phyloP scores from a whole-genome alignment of 2,888 invertebrate species.

The Ametastegia equiseti region DNA sequence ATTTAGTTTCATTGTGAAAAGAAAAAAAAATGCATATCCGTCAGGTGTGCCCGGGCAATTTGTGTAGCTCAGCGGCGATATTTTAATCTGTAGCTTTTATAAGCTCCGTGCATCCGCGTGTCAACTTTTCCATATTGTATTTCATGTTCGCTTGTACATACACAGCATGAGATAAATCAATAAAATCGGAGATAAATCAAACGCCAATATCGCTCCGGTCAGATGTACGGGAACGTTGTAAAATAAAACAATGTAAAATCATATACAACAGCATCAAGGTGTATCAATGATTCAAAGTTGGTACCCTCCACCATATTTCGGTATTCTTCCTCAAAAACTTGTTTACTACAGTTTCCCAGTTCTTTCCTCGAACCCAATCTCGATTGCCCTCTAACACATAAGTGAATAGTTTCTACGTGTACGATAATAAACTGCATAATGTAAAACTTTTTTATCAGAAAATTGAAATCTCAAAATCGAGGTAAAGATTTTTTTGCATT shows the following conservation, averaged over 20 bases:
- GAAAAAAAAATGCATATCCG: too few relatives aligned
- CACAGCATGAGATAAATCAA: neutral
- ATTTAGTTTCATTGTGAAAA: too few relatives aligned
- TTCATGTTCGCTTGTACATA: neutral
- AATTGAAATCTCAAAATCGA: too few relatives aligned
- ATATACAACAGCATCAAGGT: neutral
- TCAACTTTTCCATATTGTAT: neutral
- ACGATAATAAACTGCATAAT: too few relatives aligned
- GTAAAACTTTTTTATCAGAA: too few relatives aligned
- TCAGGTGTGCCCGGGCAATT: neutral
- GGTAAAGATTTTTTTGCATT: too few relatives aligned
- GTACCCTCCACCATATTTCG: too few relatives aligned
- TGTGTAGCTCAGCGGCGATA: neutral
- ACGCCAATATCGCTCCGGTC: neutral
- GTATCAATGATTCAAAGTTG: neutral
- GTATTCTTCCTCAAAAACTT: too few relatives aligned
- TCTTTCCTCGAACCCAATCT: too few relatives aligned
- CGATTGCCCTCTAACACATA: too few relatives aligned
- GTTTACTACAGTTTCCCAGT: too few relatives aligned
- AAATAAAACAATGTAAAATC: neutral
- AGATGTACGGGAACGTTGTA: neutral
- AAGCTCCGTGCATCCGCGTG: neutral
- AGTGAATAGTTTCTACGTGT: too few relatives aligned
- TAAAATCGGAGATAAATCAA: constrained; percentile 19
- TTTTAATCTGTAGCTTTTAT: neutral